These are phyloP conservation scores for Coranthus polyacanthus DNA, from an alignment of 2,797 vertebrate species.

Conservation along the genomic window DNA sequence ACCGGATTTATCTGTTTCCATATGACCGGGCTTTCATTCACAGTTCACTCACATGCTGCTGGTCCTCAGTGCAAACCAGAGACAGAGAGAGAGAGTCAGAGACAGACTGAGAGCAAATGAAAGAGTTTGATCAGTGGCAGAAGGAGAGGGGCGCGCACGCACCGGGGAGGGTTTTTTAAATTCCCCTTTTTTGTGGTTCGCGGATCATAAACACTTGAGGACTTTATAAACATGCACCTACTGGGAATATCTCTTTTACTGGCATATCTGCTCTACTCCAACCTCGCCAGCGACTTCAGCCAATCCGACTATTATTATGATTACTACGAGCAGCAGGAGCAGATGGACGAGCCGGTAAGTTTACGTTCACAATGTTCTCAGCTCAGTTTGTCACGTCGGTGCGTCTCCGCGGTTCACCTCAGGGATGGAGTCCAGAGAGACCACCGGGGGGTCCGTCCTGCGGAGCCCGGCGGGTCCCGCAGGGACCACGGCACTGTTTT, in stretches of 20 bases:
- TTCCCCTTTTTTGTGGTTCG: slow-evolving; percentile 33
- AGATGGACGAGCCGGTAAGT: slow-evolving; percentile 89
- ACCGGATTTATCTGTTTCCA: slow-evolving; percentile 39
- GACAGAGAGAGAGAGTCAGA: slow-evolving; percentile 14
- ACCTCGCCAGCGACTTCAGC: slow-evolving; percentile 88
- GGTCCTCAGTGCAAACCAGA: slow-evolving; percentile 2
- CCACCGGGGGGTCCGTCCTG: slow-evolving; percentile 2
- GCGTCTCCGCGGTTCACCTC: neutral
- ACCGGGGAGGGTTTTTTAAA: slow-evolving; percentile 44
- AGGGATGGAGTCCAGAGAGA: neutral
- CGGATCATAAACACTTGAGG: slow-evolving; percentile 49
- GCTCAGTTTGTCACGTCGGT: too few species aligned
- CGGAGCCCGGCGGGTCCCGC: neutral
- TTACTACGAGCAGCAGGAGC: slow-evolving; percentile 87
- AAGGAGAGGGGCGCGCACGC: slow-evolving; percentile 29
- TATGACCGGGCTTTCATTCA: slow-evolving; percentile 41
- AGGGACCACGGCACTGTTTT: neutral
- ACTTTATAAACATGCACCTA: slow-evolving; percentile 78
- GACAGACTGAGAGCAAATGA: slow-evolving; percentile 18
- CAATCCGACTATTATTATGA: slow-evolving; percentile 81
- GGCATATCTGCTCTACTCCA: slow-evolving; percentile 78
- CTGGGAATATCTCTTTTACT: slow-evolving; percentile 81
- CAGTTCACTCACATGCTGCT: slow-evolving; percentile 28
- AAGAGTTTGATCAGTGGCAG: slow-evolving; percentile 32
- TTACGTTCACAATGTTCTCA: neutral